Evolutionary conservation across 1,140 invertebrate species (phyloP).

Genomic region (Drosophila albomicans): DNA sequence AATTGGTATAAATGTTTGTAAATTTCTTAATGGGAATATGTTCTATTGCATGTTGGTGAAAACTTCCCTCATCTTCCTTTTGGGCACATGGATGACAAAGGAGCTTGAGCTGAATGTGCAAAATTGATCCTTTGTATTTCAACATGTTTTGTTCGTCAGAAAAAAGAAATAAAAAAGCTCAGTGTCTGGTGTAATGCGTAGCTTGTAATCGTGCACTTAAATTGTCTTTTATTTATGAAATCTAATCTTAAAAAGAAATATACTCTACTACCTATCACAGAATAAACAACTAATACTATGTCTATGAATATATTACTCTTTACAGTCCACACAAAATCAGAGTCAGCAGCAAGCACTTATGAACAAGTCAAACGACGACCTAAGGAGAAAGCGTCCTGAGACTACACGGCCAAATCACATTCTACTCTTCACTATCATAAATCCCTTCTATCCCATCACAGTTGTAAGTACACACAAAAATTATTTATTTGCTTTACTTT

Average conservation of each 20-base stretch:
- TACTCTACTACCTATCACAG: background rate
- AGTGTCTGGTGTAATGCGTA: background rate
- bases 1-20: background rate
- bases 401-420: constrained; percentile 94
- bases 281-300: constrained; percentile 45
- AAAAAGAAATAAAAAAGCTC: background rate
- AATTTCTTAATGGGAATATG: constrained; percentile 5
- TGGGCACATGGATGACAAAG: constrained; percentile 23
- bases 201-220: background rate
- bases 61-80: constrained; percentile 19
- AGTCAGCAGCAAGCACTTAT: constrained; percentile 83
- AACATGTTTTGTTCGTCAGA: background rate
- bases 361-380: constrained; percentile 86
- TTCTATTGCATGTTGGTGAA: constrained; percentile 28
- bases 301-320: constrained; percentile 63
- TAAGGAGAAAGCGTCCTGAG: constrained; percentile 88
- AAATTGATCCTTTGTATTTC: background rate
- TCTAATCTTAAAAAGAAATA: background rate
- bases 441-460: constrained; percentile 99
- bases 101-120: constrained; percentile 2
- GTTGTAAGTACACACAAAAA: constrained; percentile 92
- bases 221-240: constrained; percentile 20
- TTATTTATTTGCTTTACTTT: constrained; percentile 16
- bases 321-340: constrained; percentile 83
- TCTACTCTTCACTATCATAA: constrained; percentile 97